phyloP scores from a whole-genome alignment of 2,113 vertebrate genomes.

The Poeciliopsis prolifica region DNA sequence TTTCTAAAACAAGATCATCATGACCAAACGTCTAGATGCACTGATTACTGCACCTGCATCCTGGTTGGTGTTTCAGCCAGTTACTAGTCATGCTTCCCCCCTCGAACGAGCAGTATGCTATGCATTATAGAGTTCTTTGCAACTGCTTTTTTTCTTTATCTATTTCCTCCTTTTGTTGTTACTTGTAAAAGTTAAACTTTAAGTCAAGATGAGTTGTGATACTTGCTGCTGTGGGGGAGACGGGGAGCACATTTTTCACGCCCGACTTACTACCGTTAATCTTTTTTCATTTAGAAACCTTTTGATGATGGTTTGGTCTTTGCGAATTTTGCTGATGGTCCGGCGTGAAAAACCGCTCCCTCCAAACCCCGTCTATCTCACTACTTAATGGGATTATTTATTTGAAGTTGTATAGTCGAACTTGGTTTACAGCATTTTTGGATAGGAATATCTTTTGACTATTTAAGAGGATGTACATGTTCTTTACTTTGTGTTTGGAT shows the following conservation, averaged over 20 bases:
- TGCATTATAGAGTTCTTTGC: slow-evolving; percentile 93
- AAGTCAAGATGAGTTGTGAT: slow-evolving; percentile 91
- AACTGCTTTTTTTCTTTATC: slow-evolving; percentile 80
- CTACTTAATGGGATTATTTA: slow-evolving; percentile 96
- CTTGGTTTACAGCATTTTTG: slow-evolving; percentile 90
- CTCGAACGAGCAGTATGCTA: slow-evolving; percentile 94
- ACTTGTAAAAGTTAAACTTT: slow-evolving; percentile 80
- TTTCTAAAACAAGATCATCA: slow-evolving; percentile 83
- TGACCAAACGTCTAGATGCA: slow-evolving; percentile 83
- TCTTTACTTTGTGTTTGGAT: slow-evolving; percentile 97
- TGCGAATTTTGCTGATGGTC: slow-evolving; percentile 52
- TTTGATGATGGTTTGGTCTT: slow-evolving; percentile 45
- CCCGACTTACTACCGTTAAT: slow-evolving; percentile 77
- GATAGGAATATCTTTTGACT: slow-evolving; percentile 93
- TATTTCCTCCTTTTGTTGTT: slow-evolving; percentile 72
- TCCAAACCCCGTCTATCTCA: slow-evolving; percentile 85
- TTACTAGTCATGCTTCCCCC: slow-evolving; percentile 91
- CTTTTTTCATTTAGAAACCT: slow-evolving; percentile 37
- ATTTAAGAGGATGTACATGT: slow-evolving; percentile 99
- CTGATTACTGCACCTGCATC: slow-evolving; percentile 87
- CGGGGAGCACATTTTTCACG: slow-evolving; percentile 81
- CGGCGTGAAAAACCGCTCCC: slow-evolving; percentile 85
- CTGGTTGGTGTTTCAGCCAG: slow-evolving; percentile 89
- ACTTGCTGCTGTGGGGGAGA: slow-evolving; percentile 88
- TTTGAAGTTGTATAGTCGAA: slow-evolving; percentile 98